Evolutionary conservation across 64 coral and sea anemone species (phyloP).

Genomic region (Catalaphyllia jardinei): DNA sequence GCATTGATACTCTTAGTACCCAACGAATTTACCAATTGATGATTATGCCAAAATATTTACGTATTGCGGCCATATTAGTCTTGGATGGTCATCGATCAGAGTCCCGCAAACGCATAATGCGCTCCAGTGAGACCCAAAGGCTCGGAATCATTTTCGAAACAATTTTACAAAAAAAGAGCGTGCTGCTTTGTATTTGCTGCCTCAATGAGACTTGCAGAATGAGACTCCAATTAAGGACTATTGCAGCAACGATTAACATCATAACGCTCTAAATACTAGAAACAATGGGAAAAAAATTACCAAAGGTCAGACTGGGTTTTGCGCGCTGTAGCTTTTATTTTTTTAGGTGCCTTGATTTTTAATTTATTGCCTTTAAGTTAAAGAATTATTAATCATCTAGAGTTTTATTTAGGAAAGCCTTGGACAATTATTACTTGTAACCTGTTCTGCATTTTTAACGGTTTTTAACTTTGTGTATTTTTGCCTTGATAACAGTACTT

Average conservation of each 20-base stretch:
- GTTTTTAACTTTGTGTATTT: too few species aligned
- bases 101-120: neutral
- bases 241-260: conserved; percentile 2
- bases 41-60: conserved; percentile 16
- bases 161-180: too few species aligned
- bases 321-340: conserved; percentile 51
- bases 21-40: conserved; percentile 9
- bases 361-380: conserved; percentile 38
- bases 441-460: too few species aligned
- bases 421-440: neutral
- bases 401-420: conserved; percentile 47
- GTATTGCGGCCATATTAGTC: conserved; percentile 1
- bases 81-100: neutral
- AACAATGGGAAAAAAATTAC: conserved; percentile 49
- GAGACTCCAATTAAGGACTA: too few species aligned
- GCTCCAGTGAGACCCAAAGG: neutral
- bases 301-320: conserved; percentile 57
- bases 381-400: conserved; percentile 50
- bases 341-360: conserved; percentile 54
- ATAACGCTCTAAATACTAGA: conserved; percentile 48
- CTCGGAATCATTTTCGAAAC: neutral
- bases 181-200: conserved; percentile 4
- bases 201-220: too few species aligned
- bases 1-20: neutral
- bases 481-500: too few species aligned